Evolutionary conservation across 2,888 invertebrate species (phyloP), one percentile per base, ranked within the genome.

Genomic region (Andricus curvator): DNA sequence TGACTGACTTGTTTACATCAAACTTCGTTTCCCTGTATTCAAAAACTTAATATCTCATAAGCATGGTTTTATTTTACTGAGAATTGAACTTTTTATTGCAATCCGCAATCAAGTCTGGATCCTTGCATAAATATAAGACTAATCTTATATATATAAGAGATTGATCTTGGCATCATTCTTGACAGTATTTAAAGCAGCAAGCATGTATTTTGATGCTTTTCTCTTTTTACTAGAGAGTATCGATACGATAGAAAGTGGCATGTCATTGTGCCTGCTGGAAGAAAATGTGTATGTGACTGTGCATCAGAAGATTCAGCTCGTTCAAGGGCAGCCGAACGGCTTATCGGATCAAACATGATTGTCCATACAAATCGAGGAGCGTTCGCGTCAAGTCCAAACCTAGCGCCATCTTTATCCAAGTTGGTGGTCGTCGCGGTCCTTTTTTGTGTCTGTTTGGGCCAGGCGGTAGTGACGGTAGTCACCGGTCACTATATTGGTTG

Each of bases 331-430:
- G 25, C 22, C 62, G 15, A 62, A 62, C 25, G 62, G 62, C 62
- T 62, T 62, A 62, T 62, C 62, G 62, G 25, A 62, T 62, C 62
- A 62, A 62, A 62, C 25, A 62, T 62, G 62, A 62, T 62, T 62
- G 62, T 62, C 62, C 62, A 62, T 62, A 62, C 62, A 62, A 62
- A 62, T 62, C n/a, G 15, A 62, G 25, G 62, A 62, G 62, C 62
- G 62, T 62, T 62, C 62, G 62, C 62, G 62, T 62, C 25, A 62
- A 62, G 62, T 62, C 62, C 25, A 62, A 62, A 62, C 29, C 44
- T 70, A 70, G 70, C 70, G 70, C 70, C 70, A 70, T 51, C 48
- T 70, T 70, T 70, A 70, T 70, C 70, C 51, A 70, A 70, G 29
- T 48, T 48, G 70, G 70, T 74, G 70, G 70, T 74, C 51, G 51